Evolutionary conservation across 2,113 vertebrate species (phyloP).

Genomic region (Petroica traversi): DNA sequence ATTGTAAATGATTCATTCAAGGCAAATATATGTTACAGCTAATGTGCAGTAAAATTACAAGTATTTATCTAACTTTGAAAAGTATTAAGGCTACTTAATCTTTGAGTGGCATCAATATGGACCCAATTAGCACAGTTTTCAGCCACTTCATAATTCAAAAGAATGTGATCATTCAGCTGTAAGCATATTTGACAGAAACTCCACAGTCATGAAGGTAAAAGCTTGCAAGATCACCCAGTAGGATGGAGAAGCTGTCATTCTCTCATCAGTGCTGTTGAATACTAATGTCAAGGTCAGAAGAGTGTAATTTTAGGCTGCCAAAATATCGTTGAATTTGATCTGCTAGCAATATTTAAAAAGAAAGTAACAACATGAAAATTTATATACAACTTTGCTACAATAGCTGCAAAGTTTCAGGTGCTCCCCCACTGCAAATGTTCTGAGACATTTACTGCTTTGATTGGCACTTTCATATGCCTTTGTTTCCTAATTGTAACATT

Average conservation of each 20-base stretch:
- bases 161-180: slow-evolving; percentile 77
- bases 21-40: neutral
- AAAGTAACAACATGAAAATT: slow-evolving; percentile 59
- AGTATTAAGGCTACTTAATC: slow-evolving; percentile 67
- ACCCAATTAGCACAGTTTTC: slow-evolving; percentile 77
- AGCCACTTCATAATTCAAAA: slow-evolving; percentile 78
- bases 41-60: slow-evolving; percentile 27
- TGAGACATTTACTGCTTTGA: neutral
- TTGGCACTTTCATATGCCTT: neutral
- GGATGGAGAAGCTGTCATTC: slow-evolving; percentile 79
- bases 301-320: slow-evolving; percentile 80
- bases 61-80: slow-evolving; percentile 51
- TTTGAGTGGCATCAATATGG: slow-evolving; percentile 68
- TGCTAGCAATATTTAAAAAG: slow-evolving; percentile 56
- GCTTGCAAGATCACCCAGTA: slow-evolving; percentile 76
- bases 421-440: neutral
- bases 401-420: slow-evolving; percentile 1
- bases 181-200: slow-evolving; percentile 81
- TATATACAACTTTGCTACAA: slow-evolving; percentile 21
- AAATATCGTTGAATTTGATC: slow-evolving; percentile 74
- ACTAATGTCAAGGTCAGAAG: slow-evolving; percentile 81
- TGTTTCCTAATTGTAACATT: neutral
- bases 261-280: slow-evolving; percentile 74
- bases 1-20: neutral
- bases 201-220: slow-evolving; percentile 79